Conservation (phyloP, 2,888 invertebrate species). For the Pegoplata infirma region DNA sequence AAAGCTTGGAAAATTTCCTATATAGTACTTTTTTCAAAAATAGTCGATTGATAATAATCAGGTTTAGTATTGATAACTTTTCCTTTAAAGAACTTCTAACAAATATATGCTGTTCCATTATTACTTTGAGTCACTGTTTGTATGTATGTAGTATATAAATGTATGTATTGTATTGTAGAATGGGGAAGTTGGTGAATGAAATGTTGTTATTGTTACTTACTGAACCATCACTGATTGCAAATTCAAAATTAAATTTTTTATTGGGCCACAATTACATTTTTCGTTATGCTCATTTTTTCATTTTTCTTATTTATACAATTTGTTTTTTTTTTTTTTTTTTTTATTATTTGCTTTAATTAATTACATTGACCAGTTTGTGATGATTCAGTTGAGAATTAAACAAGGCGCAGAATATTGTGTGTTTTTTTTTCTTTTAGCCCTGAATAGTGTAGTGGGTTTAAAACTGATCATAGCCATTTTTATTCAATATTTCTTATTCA, state of each 20-base stretch:
- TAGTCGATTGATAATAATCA: too few relatives aligned
- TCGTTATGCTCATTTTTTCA: not conserved
- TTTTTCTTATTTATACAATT: not conserved
- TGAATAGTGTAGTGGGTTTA: too few relatives aligned
- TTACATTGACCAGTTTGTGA: slow-evolving; percentile 33
- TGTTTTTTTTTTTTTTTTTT: too few relatives aligned
- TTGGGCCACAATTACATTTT: slow-evolving; percentile 25
- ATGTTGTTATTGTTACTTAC: slow-evolving; percentile 17
- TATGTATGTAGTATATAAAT: not conserved
- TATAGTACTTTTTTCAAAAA: too few relatives aligned
- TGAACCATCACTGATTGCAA: slow-evolving; percentile 28
- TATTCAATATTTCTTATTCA: too few relatives aligned
- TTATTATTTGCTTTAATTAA: slow-evolving; percentile 58
- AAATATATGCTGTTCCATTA: too few relatives aligned
- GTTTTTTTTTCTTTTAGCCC: too few relatives aligned
- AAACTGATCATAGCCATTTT: too few relatives aligned
- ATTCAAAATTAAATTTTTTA: slow-evolving; percentile 55
- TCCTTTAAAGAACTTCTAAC: too few relatives aligned
- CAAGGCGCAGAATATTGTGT: not conserved
- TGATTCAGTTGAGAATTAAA: not conserved
- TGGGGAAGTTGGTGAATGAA: not conserved
- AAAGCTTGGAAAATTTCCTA: too few relatives aligned
- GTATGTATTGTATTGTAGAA: not conserved
- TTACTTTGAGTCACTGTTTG: too few relatives aligned
- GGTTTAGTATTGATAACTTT: too few relatives aligned